Evolutionary conservation across 2,888 invertebrate genomes (phyloP).

Genomic region (Ypsolopha sequella): DNA sequence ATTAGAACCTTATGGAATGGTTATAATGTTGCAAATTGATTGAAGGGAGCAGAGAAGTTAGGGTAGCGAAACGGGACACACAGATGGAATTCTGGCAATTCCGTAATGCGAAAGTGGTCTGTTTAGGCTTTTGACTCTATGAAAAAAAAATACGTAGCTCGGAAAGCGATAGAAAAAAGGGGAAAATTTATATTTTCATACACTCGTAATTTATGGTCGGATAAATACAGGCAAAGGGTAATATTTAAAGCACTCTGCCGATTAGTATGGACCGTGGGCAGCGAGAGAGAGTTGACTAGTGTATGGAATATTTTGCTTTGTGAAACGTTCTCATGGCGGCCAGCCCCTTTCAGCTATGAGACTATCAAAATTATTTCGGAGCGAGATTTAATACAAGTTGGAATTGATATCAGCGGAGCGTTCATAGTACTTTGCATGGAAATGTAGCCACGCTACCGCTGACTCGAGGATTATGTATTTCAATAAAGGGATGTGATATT

Average conservation of each 20-base stretch:
- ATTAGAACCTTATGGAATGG: slow-evolving; percentile 12
- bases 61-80: slow-evolving; percentile 25
- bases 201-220: slow-evolving; percentile 67
- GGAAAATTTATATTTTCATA: slow-evolving; percentile 69
- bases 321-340: too few species aligned
- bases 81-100: slow-evolving; percentile 69
- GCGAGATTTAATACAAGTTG: slow-evolving; percentile 31
- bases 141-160: slow-evolving; percentile 62
- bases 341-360: slow-evolving; percentile 60
- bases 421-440: slow-evolving; percentile 1
- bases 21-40: slow-evolving; percentile 20
- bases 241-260: slow-evolving; percentile 68
- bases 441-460: background rate
- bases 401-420: slow-evolving; percentile 24
- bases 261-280: slow-evolving; percentile 40
- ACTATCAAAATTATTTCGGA: slow-evolving; percentile 57
- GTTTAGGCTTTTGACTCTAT: slow-evolving; percentile 71
- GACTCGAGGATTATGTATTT: slow-evolving; percentile 3
- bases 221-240: slow-evolving; percentile 59
- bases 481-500: slow-evolving; percentile 2
- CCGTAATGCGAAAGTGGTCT: slow-evolving; percentile 71
- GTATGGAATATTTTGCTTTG: too few species aligned
- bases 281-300: slow-evolving; percentile 27
- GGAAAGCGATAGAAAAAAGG: slow-evolving; percentile 66
- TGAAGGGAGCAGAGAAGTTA: slow-evolving; percentile 14